Conservation (phyloP, 2,888 invertebrate species). For the Drosophila ustulata region DNA sequence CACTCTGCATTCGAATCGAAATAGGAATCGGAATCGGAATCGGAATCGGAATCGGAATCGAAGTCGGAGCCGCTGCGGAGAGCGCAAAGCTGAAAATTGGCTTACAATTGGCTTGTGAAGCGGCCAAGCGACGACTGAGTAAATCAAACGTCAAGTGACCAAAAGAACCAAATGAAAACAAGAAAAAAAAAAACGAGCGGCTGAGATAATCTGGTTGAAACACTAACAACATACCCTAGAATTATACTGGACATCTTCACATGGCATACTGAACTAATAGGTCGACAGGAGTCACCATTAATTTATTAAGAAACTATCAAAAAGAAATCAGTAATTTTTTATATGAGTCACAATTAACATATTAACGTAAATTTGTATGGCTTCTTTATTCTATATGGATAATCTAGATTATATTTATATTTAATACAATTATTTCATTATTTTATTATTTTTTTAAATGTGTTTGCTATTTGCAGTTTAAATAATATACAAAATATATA, state of each 20-base stretch:
- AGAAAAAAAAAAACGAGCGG: background rate
- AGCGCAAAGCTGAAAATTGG: constrained; percentile 70
- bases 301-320: no score
- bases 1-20: constrained; percentile 1
- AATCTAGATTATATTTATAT: no score
- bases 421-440: no score
- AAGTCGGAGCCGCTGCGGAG: constrained; percentile 35
- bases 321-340: no score
- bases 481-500: no score
- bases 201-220: background rate
- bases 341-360: no score
- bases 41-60: constrained; percentile 12
- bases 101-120: constrained; percentile 77
- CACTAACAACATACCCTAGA: background rate
- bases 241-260: background rate
- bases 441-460: no score
- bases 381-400: no score
- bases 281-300: no score
- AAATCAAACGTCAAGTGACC: constrained; percentile 66
- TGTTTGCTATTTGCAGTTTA: no score
- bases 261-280: background rate
- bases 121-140: constrained; percentile 62
- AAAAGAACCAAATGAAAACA: constrained; percentile 23
- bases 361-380: no score
- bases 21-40: constrained; percentile 8